Evolutionary conservation across 1,140 invertebrate genomes (phyloP).

Genomic region (Wiebesia pumilae): DNA sequence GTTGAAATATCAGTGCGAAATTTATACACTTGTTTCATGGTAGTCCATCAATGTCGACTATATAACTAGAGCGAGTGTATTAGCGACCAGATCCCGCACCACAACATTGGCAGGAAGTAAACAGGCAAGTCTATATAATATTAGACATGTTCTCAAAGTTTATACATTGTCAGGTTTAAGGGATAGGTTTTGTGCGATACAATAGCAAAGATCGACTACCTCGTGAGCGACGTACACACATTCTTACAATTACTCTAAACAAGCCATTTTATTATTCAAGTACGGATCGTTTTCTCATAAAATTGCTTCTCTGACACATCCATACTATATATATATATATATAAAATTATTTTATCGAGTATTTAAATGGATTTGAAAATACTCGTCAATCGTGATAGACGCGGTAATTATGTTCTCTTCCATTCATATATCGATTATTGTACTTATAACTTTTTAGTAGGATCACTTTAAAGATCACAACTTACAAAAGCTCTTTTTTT

Average conservation of each 20-base stretch:
- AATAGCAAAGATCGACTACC: conserved; percentile 26
- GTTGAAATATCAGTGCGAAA: background rate
- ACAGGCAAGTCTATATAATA: conserved; percentile 64
- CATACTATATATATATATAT: too few species aligned
- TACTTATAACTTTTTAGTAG: too few species aligned
- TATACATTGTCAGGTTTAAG: conserved; percentile 44
- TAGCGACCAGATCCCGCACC: conserved; percentile 61
- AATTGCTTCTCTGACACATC: too few species aligned
- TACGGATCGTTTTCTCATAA: too few species aligned
- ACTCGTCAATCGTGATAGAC: too few species aligned
- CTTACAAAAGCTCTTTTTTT: too few species aligned
- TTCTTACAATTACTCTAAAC: conserved; percentile 39
- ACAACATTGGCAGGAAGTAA: conserved; percentile 62
- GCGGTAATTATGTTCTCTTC: too few species aligned
- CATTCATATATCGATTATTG: too few species aligned
- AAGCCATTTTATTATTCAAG: too few species aligned
- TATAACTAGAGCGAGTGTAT: conserved; percentile 64
- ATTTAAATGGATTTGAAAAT: too few species aligned
- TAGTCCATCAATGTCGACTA: conserved; percentile 57
- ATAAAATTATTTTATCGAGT: too few species aligned
- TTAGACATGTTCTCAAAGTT: conserved; percentile 59
- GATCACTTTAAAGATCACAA: too few species aligned
- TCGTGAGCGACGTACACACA: background rate
- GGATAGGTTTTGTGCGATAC: conserved; percentile 22
- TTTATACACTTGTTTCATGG: conserved; percentile 28